These are phyloP conservation scores for Malurus melanocephalus DNA, from an alignment of 2,113 vertebrate species.

Conservation along the genomic window DNA sequence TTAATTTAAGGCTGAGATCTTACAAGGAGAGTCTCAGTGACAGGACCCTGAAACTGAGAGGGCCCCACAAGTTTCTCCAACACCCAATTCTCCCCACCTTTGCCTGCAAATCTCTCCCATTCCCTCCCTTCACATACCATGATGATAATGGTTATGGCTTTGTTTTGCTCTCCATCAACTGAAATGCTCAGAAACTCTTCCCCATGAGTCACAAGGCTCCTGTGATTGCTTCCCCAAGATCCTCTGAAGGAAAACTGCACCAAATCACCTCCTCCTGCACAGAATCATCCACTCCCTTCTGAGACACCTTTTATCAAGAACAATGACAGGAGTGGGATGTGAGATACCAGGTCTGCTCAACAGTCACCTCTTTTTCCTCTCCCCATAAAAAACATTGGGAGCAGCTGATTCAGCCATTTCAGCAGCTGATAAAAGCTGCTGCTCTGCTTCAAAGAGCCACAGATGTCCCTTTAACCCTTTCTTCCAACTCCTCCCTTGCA, in stretches of 20 bases:
- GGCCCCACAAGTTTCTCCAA: background rate
- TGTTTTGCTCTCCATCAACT: background rate
- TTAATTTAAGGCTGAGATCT: background rate
- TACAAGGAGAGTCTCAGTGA: background rate
- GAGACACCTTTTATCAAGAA: background rate
- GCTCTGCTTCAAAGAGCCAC: background rate
- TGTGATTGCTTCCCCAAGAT: background rate
- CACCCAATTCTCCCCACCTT: background rate
- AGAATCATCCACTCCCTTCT: background rate
- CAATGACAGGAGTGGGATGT: accelerated
- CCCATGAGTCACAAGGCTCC: accelerated
- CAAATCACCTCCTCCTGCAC: background rate
- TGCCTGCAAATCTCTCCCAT: background rate
- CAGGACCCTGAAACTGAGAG: background rate
- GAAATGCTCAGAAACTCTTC: background rate
- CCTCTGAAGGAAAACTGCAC: background rate
- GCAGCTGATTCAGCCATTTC: background rate
- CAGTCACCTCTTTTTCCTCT: background rate
- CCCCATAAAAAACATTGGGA: background rate
- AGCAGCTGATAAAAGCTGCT: background rate
- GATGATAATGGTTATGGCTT: background rate
- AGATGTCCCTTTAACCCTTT: background rate
- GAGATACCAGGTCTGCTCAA: background rate
- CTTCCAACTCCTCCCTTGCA: background rate
- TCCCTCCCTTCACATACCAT: background rate